A percentile compares a stretch with the other conserved stretches of the same genome.
Conservation (phyloP, 92 coral and sea anemone species). For the Palythoa grandis region DNA sequence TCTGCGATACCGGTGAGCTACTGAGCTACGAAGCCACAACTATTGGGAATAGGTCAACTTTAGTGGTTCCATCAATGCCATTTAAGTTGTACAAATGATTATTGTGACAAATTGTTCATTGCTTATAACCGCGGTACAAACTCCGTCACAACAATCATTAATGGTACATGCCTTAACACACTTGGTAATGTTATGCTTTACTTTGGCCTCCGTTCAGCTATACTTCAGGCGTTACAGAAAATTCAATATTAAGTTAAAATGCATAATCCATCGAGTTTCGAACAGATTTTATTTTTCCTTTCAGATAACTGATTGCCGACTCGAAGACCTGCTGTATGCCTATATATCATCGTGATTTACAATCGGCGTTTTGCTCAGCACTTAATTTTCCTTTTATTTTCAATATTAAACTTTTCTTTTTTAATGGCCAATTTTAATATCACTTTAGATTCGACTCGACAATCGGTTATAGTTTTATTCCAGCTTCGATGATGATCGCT, state of each 20-base stretch:
- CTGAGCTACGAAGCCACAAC: too few relatives aligned
- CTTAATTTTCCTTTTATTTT: not conserved
- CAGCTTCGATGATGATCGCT: constrained; percentile 24
- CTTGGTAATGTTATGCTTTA: not conserved
- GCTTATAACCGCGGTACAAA: too few relatives aligned
- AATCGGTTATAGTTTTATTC: not conserved
- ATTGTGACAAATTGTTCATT: too few relatives aligned
- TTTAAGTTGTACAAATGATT: too few relatives aligned
- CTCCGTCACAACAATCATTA: too few relatives aligned
- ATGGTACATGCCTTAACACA: not conserved
- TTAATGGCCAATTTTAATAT: not conserved
- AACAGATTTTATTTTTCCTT: not conserved
- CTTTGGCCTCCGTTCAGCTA: not conserved
- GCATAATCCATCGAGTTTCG: not conserved
- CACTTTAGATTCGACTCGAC: not conserved
- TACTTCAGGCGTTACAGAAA: constrained; percentile 2
- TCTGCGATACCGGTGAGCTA: too few relatives aligned
- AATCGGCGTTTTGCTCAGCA: not conserved
- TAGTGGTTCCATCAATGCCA: too few relatives aligned
- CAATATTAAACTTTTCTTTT: not conserved
- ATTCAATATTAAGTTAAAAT: not conserved
- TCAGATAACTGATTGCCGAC: not conserved
- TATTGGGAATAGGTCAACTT: too few relatives aligned
- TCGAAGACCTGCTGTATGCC: not conserved
- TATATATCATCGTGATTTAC: not conserved